Conservation (phyloP, 2,888 invertebrate genomes). For the Ariolimax columbianus region DNA sequence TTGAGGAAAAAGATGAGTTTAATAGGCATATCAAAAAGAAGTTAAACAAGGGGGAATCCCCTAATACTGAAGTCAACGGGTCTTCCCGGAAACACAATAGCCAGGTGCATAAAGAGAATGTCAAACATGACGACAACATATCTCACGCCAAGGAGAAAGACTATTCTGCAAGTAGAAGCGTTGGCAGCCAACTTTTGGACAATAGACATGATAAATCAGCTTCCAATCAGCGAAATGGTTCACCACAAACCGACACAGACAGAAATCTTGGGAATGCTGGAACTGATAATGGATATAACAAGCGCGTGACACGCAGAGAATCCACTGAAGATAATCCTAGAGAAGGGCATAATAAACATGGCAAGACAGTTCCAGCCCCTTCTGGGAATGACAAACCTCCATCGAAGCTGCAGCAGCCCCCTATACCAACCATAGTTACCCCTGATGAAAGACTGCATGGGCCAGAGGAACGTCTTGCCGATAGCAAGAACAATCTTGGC, state of each 20-base stretch:
- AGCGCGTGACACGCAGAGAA: too few relatives aligned
- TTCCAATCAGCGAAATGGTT: too few relatives aligned
- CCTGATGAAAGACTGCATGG: not conserved
- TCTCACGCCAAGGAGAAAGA: not conserved
- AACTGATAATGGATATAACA: too few relatives aligned
- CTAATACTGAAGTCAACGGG: not conserved
- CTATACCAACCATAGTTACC: not conserved
- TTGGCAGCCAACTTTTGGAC: not conserved
- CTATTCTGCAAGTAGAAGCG: not conserved
- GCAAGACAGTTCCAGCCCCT: too few relatives aligned
- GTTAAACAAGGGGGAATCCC: not conserved
- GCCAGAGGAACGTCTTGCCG: not conserved
- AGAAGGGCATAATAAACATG: too few relatives aligned
- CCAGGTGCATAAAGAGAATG: not conserved
- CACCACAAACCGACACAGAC: too few relatives aligned
- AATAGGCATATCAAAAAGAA: not conserved
- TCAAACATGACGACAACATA: not conserved
- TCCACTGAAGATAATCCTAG: too few relatives aligned
- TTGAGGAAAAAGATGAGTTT: not conserved
- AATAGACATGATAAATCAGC: not conserved
- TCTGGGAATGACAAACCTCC: not conserved
- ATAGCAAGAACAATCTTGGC: too few relatives aligned
- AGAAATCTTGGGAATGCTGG: too few relatives aligned
- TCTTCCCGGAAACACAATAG: not conserved
- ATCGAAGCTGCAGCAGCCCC: not conserved